Evolutionary conservation across 2,797 vertebrate genomes (phyloP), one percentile per base, ranked within the genome.

Genomic region (Gephyroberyx darwinii): DNA sequence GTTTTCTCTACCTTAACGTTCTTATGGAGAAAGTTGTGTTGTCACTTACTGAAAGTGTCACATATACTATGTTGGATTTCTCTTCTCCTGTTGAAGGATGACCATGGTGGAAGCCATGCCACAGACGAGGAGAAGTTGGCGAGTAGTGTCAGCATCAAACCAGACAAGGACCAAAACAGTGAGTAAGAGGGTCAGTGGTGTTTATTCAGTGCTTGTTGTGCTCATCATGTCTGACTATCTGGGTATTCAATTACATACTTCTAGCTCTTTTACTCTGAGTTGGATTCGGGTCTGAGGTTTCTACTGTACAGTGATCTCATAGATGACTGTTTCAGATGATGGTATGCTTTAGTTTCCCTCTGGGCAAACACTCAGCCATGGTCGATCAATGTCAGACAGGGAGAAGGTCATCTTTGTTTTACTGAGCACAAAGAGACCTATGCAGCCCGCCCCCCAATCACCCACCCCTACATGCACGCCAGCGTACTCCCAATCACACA

Each of bases 41-140:
- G 14, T 14, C 4, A 4, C 10, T 16, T 45, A 26, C 26, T 26
- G 4, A 26, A 26, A 26, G 26, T 45, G 22, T 19, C 52, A 26
- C 12, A 5, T 16, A 12, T 20, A 51, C 5, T 48, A 43, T 35
- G 14, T 30, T 54, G n/a, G 41, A 30, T 74, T 50, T 66, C 22
- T 31, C 2, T 75, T 53, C 3, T 70, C 30, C 30, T 55, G 41
- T 71, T 94, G 90, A 90, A 93, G 83, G 94, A 94, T 30, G 94
- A 87, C 13, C 93, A 86, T 31, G 90, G 90, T 67, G 93, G 94
- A 39, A 95, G 90, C 43, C 96, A 83, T 0, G 96, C 96, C 71
- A 98, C 97, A 0, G 97, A 98, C 0, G 97, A 98, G 85, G 97
- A 98, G 88, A 98, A 98, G 81, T 26, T 98, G 92, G 96, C 96